phyloP scores from a whole-genome alignment of 2,888 invertebrate genomes.

The Tortrix viridana region DNA sequence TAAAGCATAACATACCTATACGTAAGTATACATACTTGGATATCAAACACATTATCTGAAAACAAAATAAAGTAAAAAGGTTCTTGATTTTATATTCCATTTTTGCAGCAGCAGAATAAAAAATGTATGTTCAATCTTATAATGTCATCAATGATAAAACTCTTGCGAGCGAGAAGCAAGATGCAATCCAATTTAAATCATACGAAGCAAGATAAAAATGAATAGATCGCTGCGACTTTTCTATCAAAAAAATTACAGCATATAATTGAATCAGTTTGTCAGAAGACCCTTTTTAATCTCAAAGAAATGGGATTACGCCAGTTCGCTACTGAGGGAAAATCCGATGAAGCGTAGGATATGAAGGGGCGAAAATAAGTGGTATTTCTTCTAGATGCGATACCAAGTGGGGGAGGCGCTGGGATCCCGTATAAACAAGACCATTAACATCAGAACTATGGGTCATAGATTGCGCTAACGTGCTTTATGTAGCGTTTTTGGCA shows the following conservation, averaged over 20 bases:
- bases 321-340: slow-evolving; percentile 58
- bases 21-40: no score
- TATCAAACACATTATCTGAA: no score
- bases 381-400: slow-evolving; percentile 52
- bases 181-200: slow-evolving; percentile 28
- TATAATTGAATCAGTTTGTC: slow-evolving; percentile 62
- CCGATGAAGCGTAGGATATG: slow-evolving; percentile 51
- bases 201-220: slow-evolving; percentile 34
- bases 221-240: slow-evolving; percentile 42
- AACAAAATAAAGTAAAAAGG: no score
- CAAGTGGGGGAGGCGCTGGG: slow-evolving; percentile 55
- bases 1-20: no score
- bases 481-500: slow-evolving; percentile 56
- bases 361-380: slow-evolving; percentile 47
- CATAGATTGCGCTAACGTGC: slow-evolving; percentile 71
- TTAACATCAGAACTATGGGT: slow-evolving; percentile 74
- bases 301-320: slow-evolving; percentile 63
- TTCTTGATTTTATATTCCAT: not conserved
- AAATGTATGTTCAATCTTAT: slow-evolving; percentile 12
- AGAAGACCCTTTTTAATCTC: slow-evolving; percentile 69
- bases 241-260: slow-evolving; percentile 53
- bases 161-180: slow-evolving; percentile 30
- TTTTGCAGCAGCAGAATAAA: not conserved
- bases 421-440: slow-evolving; percentile 71
- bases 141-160: slow-evolving; percentile 16